phyloP scores from a whole-genome alignment of 1,140 invertebrate species.

The Trachymyrmex septentrionalis region DNA sequence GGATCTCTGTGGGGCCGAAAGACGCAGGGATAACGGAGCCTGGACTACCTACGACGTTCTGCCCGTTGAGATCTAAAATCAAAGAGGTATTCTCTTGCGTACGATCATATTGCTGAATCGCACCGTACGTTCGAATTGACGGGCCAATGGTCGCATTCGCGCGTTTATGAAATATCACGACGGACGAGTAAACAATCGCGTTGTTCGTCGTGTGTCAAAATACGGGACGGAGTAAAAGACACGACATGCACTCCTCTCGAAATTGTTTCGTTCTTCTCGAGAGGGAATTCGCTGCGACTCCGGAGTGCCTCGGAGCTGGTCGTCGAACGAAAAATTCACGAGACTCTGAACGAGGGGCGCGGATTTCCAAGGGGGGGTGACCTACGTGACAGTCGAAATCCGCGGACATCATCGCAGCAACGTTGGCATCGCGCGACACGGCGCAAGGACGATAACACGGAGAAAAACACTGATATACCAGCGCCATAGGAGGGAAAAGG shows the following conservation, averaged over 20 bases:
- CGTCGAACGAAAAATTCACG: background rate
- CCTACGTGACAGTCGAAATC: constrained; percentile 40
- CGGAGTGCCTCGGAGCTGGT: background rate
- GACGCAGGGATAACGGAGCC: background rate
- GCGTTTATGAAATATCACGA: constrained; percentile 11
- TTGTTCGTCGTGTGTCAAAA: constrained; percentile 29
- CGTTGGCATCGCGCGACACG: constrained; percentile 21
- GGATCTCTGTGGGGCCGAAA: background rate
- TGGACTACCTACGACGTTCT: constrained; percentile 31
- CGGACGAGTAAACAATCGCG: background rate
- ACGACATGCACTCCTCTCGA: background rate
- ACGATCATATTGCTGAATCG: constrained; percentile 21
- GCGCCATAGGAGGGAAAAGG: too few relatives aligned
- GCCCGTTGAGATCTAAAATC: constrained; percentile 29
- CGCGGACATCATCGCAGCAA: background rate
- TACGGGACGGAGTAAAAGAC: background rate
- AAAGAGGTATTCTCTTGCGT: constrained; percentile 14
- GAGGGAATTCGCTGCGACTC: background rate
- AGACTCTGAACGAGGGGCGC: background rate
- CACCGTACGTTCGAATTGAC: background rate
- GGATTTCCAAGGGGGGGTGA: background rate
- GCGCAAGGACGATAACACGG: constrained; percentile 31
- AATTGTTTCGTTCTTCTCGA: background rate
- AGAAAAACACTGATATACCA: constrained; percentile 15
- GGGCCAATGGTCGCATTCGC: constrained; percentile 4